Percentiles rank a stretch among this genome's conserved stretches.
Evolutionary conservation across 2,888 invertebrate species (phyloP).

Genomic region (Brachyptera putata): DNA sequence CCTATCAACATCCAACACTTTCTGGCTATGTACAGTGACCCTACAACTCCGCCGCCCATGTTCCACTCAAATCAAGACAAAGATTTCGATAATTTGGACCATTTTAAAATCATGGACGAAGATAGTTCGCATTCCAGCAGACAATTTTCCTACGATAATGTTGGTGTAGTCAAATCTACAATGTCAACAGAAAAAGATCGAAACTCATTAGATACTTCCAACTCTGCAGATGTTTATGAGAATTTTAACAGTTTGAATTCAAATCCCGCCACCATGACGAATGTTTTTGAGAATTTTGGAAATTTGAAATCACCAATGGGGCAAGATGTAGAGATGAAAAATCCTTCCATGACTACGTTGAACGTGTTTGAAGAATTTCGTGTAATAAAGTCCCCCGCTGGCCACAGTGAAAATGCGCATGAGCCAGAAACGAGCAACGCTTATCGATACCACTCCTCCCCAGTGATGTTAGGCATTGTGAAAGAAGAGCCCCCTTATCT

Average conservation of each 20-base stretch:
- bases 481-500: slow-evolving; percentile 50
- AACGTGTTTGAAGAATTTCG: slow-evolving; percentile 12
- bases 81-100: slow-evolving; percentile 15
- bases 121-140: neutral
- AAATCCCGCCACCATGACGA: slow-evolving; percentile 9
- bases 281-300: slow-evolving; percentile 17
- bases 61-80: slow-evolving; percentile 23
- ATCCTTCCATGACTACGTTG: neutral
- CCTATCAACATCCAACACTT: slow-evolving; percentile 29
- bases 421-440: slow-evolving; percentile 53
- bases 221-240: neutral
- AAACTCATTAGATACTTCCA: neutral
- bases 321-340: slow-evolving; percentile 4
- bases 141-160: neutral
- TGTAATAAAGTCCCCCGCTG: neutral
- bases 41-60: slow-evolving; percentile 29
- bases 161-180: neutral
- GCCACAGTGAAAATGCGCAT: neutral
- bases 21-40: slow-evolving; percentile 29
- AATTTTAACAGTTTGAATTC: neutral
- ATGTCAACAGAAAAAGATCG: neutral
- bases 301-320: slow-evolving; percentile 8
- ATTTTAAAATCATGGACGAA: slow-evolving; percentile 17
- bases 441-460: slow-evolving; percentile 41
- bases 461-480: slow-evolving; percentile 37